These are phyloP conservation scores for Noctuana brunneofusca DNA, from an alignment of 2,888 invertebrate species.

Conservation along the genomic window DNA sequence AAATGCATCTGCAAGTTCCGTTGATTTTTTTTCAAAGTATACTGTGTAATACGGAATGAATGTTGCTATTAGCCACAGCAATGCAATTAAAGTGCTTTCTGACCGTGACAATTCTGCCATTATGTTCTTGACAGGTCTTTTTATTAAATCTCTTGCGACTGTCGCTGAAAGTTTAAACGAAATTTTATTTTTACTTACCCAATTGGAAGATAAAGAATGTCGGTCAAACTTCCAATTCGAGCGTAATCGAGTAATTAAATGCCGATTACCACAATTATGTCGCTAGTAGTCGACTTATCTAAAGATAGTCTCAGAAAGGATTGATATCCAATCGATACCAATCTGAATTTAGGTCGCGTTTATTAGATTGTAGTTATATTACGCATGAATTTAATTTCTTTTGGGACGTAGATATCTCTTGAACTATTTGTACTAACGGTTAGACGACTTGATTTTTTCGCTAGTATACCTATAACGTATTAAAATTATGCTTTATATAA, in stretches of 20 bases:
- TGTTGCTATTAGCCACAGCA: conserved; percentile 1
- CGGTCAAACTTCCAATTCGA: conserved; percentile 40
- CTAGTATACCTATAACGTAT: too few species aligned
- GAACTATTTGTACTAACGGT: not conserved
- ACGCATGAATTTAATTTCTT: not conserved
- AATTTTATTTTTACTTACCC: conserved; percentile 31
- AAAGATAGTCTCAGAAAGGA: conserved; percentile 46
- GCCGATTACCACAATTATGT: conserved; percentile 43
- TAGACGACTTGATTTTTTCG: not conserved
- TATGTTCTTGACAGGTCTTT: not conserved
- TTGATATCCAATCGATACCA: conserved; percentile 39
- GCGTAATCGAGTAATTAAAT: conserved; percentile 45
- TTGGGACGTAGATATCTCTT: not conserved
- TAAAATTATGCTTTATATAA: too few species aligned
- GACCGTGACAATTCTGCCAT: conserved; percentile 1
- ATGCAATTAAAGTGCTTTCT: not conserved
- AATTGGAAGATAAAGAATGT: conserved; percentile 39
- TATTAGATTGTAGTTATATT: not conserved
- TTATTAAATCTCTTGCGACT: conserved; percentile 1
- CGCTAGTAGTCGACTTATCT: conserved; percentile 43
- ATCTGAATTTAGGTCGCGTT: conserved; percentile 8
- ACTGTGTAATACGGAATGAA: not conserved
- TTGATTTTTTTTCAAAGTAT: too few species aligned
- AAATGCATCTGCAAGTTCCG: too few species aligned
- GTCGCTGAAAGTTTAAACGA: conserved; percentile 1